Conservation (phyloP, 2,113 vertebrate species). For the Ibidorhyncha struthersii region DNA sequence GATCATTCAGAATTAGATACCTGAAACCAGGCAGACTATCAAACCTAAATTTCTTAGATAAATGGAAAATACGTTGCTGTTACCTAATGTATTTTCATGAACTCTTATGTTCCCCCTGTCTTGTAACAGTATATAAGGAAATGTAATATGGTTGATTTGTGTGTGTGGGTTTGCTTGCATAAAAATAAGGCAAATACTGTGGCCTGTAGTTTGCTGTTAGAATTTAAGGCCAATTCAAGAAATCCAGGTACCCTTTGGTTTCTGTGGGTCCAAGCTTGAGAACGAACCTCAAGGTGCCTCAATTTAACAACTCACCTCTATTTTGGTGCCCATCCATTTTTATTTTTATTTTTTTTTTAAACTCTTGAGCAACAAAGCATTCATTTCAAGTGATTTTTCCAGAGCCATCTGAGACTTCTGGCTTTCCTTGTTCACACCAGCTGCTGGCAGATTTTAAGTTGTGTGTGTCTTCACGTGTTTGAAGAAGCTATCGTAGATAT, state of each 20-base stretch:
- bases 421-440: background rate
- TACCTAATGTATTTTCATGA: background rate
- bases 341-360: background rate
- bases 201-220: background rate
- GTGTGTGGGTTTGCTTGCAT: background rate
- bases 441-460: constrained; percentile 10
- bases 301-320: background rate
- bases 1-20: background rate
- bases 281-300: background rate
- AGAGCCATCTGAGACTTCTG: background rate
- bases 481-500: background rate
- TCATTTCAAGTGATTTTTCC: background rate
- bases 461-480: background rate
- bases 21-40: background rate
- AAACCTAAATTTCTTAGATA: background rate
- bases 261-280: background rate
- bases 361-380: background rate
- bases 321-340: background rate
- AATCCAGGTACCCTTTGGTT: background rate
- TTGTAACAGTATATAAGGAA: background rate
- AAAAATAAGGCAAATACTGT: background rate
- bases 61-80: background rate
- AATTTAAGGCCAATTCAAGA: background rate
- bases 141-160: background rate
- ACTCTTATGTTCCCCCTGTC: background rate